A percentile compares a stretch with the other conserved stretches of the same genome.
Conservation (phyloP, 2,888 invertebrate species). For the Monopis laevigella region DNA sequence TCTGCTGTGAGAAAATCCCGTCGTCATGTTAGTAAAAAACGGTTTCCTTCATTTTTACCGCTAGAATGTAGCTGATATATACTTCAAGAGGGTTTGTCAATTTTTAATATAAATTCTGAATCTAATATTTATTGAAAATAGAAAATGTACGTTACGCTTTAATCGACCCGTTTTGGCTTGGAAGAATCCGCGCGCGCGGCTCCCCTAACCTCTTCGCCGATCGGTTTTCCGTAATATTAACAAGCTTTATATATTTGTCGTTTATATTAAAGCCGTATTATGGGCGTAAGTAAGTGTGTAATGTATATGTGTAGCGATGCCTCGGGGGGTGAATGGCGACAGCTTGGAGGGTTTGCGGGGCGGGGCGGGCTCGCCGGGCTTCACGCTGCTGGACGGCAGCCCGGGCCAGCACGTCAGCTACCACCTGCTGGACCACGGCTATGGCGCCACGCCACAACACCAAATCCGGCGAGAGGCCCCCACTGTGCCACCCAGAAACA, state of each 20-base stretch:
- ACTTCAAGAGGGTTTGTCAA: too few relatives aligned
- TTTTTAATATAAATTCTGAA: too few relatives aligned
- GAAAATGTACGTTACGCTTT: too few relatives aligned
- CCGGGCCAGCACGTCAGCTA: slow-evolving; percentile 70
- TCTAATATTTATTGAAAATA: too few relatives aligned
- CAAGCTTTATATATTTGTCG: not conserved
- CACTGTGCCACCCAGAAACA: slow-evolving; percentile 63
- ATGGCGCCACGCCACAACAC: slow-evolving; percentile 82
- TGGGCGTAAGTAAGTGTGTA: not conserved
- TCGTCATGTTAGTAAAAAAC: too few relatives aligned
- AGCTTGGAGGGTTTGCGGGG: slow-evolving; percentile 62
- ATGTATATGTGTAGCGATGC: slow-evolving; percentile 52
- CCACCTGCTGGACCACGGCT: slow-evolving; percentile 87
- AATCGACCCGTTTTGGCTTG: slow-evolving; percentile 1
- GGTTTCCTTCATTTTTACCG: too few relatives aligned
- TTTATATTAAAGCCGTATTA: not conserved
- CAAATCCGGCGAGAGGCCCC: slow-evolving; percentile 69
- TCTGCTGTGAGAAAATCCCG: too few relatives aligned
- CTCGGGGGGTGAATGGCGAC: slow-evolving; percentile 69
- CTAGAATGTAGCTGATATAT: too few relatives aligned
- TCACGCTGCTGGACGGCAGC: slow-evolving; percentile 59
- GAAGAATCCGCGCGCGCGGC: slow-evolving; percentile 51
- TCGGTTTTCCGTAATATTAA: slow-evolving; percentile 34
- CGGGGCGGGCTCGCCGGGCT: slow-evolving; percentile 55
- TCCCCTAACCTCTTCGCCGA: slow-evolving; percentile 63